Base-by-base conservation (phyloP, 2,797 vertebrate species). In the Aplochiton taeniatus region DNA sequence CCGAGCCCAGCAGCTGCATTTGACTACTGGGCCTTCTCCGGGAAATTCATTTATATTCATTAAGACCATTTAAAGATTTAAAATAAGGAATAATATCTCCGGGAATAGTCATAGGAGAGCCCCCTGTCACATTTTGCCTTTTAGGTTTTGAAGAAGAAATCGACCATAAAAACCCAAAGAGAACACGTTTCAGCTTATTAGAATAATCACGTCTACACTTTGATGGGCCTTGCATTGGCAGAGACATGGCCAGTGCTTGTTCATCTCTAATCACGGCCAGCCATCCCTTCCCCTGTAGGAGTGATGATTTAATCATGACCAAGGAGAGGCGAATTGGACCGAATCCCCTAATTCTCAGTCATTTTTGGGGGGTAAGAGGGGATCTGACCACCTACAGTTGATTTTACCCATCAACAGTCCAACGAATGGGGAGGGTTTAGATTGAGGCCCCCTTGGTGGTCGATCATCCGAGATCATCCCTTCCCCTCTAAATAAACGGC, bases 11-110 rank as follows among this genome's bases (percentile, higher is more conserved):
- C 61, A 45, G 51, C 48, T 68, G 63, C 63, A 41, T 69, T 73
- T 78, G 65, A 74, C 70, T 78, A 53, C 31, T 6, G 64, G 57
- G 31, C 63, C 78, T 83, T 78, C 54, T 73, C 63, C 55, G 43
- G 59, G 63, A 46, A 81, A 64, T 65, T 82, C 71, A 85, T 89
- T 66, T 70, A 71, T 80, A 86, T 89, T 85, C 75, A 87, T 85
- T 63, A 63, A 4, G 69, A 78, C 47, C 67, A 67, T 80, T 85
- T 77, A 79, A 87, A 73, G 73, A 84, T 83, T 76, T 71, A 81
- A 73, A 81, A 82, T 82, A 61, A 81, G 81, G 79, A 85, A 88
- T 82, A 87, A 87, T 85, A 72, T 75, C 61, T 63, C 19, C 63
- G 17, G 48, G 65, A 66, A 72, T 78, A 69, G 66, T 82, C 69